Percentiles rank a stretch among this genome's conserved stretches.
Conservation (phyloP, 1,140 invertebrate genomes). For the Pissodes strobi region DNA sequence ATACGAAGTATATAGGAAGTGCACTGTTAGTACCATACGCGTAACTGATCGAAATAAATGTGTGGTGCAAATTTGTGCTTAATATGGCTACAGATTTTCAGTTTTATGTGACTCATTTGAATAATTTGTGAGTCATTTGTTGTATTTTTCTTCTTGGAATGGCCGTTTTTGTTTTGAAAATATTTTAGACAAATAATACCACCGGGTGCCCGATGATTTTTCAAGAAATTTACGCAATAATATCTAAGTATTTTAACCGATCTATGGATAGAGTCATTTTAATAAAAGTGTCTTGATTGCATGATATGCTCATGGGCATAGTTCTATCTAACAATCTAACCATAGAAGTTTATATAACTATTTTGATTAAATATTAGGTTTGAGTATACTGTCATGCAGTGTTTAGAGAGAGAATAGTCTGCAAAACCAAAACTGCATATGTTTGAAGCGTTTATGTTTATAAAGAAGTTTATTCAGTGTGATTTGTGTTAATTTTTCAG, state of each 20-base stretch:
- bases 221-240: slow-evolving; percentile 1
- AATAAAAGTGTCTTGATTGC: neutral
- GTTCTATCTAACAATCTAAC: neutral
- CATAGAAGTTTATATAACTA: slow-evolving; percentile 1
- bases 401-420: neutral
- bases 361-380: neutral
- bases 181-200: neutral
- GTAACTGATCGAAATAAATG: slow-evolving; percentile 33
- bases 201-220: neutral
- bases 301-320: neutral
- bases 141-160: slow-evolving; percentile 7
- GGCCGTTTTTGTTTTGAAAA: no score
- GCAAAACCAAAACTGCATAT: no score
- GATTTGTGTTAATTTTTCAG: no score
- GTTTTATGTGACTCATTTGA: slow-evolving; percentile 52
- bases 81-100: slow-evolving; percentile 50
- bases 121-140: slow-evolving; percentile 50
- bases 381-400: no score
- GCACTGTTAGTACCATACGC: slow-evolving; percentile 37
- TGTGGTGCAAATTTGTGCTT: slow-evolving; percentile 12
- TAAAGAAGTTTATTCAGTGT: no score
- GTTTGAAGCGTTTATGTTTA: no score
- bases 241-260: neutral
- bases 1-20: slow-evolving; percentile 41
- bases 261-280: neutral